Evolutionary conservation across 2,888 invertebrate species (phyloP).

Genomic region (Noctua janthina): DNA sequence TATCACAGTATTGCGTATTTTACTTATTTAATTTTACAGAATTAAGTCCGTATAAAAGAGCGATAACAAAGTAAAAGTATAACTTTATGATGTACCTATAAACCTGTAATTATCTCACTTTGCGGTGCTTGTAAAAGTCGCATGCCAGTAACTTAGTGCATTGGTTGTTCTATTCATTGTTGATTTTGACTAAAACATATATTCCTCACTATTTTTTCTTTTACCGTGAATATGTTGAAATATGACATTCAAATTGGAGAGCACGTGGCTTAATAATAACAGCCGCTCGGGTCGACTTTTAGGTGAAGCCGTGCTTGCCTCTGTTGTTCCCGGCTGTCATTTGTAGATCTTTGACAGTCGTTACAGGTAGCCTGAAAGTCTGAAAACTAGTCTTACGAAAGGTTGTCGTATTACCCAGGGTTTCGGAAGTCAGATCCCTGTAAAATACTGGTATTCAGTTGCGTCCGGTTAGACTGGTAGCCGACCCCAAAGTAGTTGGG

Average conservation of each 20-base stretch:
- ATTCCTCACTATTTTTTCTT: not conserved
- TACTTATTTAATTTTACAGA: not conserved
- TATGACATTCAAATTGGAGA: not conserved
- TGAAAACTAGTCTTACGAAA: too few species aligned
- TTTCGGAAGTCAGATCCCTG: too few species aligned
- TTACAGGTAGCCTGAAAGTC: too few species aligned
- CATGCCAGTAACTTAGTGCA: not conserved
- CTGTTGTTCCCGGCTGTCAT: too few species aligned
- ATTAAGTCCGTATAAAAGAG: not conserved
- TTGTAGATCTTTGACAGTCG: too few species aligned
- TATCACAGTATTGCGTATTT: not conserved
- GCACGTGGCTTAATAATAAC: too few species aligned
- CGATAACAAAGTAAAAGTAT: not conserved
- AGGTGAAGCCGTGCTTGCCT: too few species aligned
- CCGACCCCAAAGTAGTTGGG: too few species aligned
- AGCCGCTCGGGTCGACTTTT: too few species aligned
- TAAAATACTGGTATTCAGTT: too few species aligned
- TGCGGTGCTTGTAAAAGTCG: not conserved
- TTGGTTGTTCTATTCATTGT: not conserved
- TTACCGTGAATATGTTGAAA: not conserved
- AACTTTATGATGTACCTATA: not conserved
- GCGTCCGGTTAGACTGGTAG: too few species aligned
- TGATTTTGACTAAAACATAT: not conserved
- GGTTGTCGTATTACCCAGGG: too few species aligned
- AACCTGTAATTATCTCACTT: not conserved